Percentiles rank a stretch among this genome's conserved stretches.
Conservation (phyloP, 1,140 invertebrate genomes). For the Meloidogyne exigua region DNA sequence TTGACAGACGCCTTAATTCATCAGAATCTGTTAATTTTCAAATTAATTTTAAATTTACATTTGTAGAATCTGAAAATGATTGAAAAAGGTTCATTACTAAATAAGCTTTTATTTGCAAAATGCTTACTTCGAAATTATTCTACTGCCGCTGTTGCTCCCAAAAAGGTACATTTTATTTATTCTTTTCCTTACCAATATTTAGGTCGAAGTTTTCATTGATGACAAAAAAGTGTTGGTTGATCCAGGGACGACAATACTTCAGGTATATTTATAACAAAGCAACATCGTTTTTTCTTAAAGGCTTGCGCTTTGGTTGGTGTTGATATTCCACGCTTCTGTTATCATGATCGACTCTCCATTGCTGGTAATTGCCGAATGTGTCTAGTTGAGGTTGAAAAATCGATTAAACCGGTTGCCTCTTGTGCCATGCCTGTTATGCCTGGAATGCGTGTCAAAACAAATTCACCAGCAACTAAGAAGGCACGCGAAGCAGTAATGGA, state of each 20-base stretch:
- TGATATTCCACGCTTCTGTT: slow-evolving; percentile 98
- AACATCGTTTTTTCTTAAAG: slow-evolving; percentile 66
- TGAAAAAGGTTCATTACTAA: not conserved
- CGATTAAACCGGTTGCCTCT: slow-evolving; percentile 90
- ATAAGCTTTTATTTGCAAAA: not conserved
- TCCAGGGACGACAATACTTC: slow-evolving; percentile 92
- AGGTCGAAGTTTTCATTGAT: slow-evolving; percentile 93
- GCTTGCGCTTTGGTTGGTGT: slow-evolving; percentile 91
- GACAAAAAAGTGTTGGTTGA: slow-evolving; percentile 88
- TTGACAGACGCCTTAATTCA: too few species aligned
- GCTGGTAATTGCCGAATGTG: slow-evolving; percentile 99
- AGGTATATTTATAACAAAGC: slow-evolving; percentile 70
- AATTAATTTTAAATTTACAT: not conserved
- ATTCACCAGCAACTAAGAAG: slow-evolving; percentile 88
- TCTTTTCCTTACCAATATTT: not conserved
- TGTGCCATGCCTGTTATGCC: slow-evolving; percentile 99
- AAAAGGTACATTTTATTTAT: not conserved
- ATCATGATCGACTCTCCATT: slow-evolving; percentile 93
- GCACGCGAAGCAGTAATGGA: slow-evolving; percentile 97
- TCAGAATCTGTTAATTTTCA: too few species aligned
- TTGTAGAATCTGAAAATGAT: not conserved
- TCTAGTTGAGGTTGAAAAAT: slow-evolving; percentile 96
- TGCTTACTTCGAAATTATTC: not conserved
- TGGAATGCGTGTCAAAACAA: slow-evolving; percentile 91
- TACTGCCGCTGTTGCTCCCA: not conserved